Percentiles rank a stretch among this genome's conserved stretches.
Conservation (phyloP, 2,113 vertebrate genomes). For the Rana temporaria region DNA sequence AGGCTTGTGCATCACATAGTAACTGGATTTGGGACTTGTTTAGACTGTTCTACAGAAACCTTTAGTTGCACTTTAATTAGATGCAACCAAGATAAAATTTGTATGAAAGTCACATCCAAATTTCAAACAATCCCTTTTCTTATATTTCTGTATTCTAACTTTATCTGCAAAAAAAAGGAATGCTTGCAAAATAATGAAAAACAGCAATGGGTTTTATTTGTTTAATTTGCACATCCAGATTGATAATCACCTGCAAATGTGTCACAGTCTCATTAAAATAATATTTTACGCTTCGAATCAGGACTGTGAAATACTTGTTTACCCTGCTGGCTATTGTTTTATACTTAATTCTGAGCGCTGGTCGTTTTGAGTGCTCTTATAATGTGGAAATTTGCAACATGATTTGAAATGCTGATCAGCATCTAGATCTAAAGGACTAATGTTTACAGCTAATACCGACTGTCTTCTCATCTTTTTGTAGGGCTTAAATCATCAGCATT, state of each 20-base stretch:
- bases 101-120: too few relatives aligned
- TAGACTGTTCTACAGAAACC: too few relatives aligned
- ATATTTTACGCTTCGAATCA: slow-evolving; percentile 53
- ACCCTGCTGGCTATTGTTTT: slow-evolving; percentile 57
- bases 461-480: background rate
- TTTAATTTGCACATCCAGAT: slow-evolving; percentile 53
- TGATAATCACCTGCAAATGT: slow-evolving; percentile 56
- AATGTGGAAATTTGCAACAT: slow-evolving; percentile 39
- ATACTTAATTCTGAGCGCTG: slow-evolving; percentile 42
- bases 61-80: too few relatives aligned
- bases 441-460: slow-evolving; percentile 25
- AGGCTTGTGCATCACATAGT: too few relatives aligned
- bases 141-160: background rate
- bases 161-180: slow-evolving; percentile 10
- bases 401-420: slow-evolving; percentile 52
- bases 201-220: slow-evolving; percentile 42
- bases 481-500: slow-evolving; percentile 1
- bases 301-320: slow-evolving; percentile 54
- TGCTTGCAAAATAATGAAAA: slow-evolving; percentile 3
- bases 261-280: slow-evolving; percentile 56
- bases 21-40: too few relatives aligned
- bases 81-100: too few relatives aligned
- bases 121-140: too few relatives aligned
- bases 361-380: slow-evolving; percentile 29
- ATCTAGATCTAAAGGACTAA: slow-evolving; percentile 38